Percentiles rank a stretch among this genome's conserved stretches.
Conservation (phyloP, 2,888 invertebrate genomes). For the Xanthostigma xanthostigma region DNA sequence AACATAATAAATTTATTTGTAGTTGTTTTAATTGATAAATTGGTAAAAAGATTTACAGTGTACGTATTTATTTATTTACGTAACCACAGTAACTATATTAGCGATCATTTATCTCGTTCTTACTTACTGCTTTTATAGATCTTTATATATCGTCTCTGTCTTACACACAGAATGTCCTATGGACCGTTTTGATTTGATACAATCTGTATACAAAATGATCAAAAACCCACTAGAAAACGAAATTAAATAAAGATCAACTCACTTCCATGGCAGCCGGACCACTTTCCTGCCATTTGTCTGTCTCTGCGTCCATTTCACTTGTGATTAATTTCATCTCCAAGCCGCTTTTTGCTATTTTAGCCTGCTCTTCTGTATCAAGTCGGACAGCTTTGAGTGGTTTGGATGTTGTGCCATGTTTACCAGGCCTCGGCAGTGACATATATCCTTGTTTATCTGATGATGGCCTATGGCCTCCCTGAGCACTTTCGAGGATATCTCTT, state of each 20-base stretch:
- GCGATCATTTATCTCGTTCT: no score
- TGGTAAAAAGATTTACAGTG: no score
- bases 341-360: slow-evolving; percentile 91
- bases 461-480: slow-evolving; percentile 35
- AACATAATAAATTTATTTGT: no score
- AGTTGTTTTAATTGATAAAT: no score
- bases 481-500: slow-evolving; percentile 72
- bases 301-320: slow-evolving; percentile 90
- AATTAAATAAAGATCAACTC: slow-evolving; percentile 9
- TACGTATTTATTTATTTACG: no score
- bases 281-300: slow-evolving; percentile 83
- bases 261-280: slow-evolving; percentile 48
- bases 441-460: slow-evolving; percentile 64
- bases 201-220: no score
- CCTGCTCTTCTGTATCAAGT: slow-evolving; percentile 88
- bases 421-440: slow-evolving; percentile 87
- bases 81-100: no score
- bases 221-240: no score
- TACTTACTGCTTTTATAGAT: no score
- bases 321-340: slow-evolving; percentile 94
- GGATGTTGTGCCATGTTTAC: slow-evolving; percentile 92
- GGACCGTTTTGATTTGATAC: no score
- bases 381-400: slow-evolving; percentile 83
- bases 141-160: no score
- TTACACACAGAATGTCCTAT: no score